Base-by-base conservation (phyloP, 1,140 invertebrate species). In the Heliconius hermathena region DNA sequence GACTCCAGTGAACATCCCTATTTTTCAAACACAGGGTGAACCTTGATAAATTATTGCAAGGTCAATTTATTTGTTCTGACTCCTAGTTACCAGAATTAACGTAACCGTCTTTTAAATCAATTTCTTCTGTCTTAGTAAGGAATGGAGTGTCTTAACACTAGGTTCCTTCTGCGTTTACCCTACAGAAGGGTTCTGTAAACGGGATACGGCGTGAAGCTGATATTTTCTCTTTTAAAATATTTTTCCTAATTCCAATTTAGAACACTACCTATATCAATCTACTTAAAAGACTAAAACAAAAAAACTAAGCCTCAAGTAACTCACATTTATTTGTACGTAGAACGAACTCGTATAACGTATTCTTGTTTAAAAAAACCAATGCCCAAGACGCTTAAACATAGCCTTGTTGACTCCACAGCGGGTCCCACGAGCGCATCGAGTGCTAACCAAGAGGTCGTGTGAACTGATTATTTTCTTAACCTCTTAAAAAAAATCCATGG, bases 361-460 rank as follows among this genome's bases (percentile, higher is more conserved):
- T 66, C 22, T 16, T 66, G 26, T 66, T 66, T 66, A 26, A 66
- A 70, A 36, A 46, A 81, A 81, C 77, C 79, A 81, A 81, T 77
- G 71, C 75, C 74, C 46, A 52, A 36, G 73, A 81, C 41, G 75
- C 73, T 81, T 77, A 77, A 81, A 81, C 82, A 74, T 36, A 80
- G 76, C 78, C 73, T 82, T 83, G 83, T 85, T 85, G 78, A 84
- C 80, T 83, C 81, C 70, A 71, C 81, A 46, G 80, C 74, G 73
- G 83, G 78, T 85, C 83, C 81, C 80, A 84, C 83, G 83, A 80
- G 73, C 49, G 71, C 49, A 22, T 20, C 80, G 77, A 81, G 71
- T 60, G 83, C 81, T 57, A 74, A 74, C 81, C 71, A 74, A 72
- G 77, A 16, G 80, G 71, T 80, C 83, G 83, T 84, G 85, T 82